These are phyloP conservation scores for Erythrocercus mccallii DNA, from an alignment of 2,113 vertebrate genomes.

Conservation along the genomic window DNA sequence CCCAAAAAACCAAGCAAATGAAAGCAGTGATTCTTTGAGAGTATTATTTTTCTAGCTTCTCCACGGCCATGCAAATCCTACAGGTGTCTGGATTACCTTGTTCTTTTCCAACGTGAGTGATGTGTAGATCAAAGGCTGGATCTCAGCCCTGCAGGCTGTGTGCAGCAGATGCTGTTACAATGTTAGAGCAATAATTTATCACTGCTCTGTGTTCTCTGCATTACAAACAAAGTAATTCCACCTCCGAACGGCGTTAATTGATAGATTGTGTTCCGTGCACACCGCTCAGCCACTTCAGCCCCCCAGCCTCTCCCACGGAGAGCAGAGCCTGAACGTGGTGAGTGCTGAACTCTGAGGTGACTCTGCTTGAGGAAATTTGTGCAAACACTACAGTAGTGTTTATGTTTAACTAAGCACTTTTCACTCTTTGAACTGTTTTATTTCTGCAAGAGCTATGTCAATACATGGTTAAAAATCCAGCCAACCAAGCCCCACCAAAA, in stretches of 20 bases:
- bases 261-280: neutral
- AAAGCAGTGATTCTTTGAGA: neutral
- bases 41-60: neutral
- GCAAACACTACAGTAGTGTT: neutral
- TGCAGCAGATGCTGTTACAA: conserved; percentile 13
- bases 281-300: neutral
- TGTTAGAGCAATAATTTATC: conserved; percentile 38
- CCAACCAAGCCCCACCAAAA: neutral
- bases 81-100: neutral
- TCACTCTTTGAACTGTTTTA: neutral
- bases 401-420: neutral
- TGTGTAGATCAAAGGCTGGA: neutral
- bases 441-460: neutral
- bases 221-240: neutral
- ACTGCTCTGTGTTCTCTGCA: neutral
- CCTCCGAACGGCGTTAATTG: neutral
- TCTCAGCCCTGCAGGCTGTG: neutral
- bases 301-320: neutral
- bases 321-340: neutral
- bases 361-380: neutral
- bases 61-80: neutral
- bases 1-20: neutral
- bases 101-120: neutral
- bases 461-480: neutral
- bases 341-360: neutral